phyloP scores from a whole-genome alignment of 2,113 vertebrate genomes.

The Rhineura floridana region DNA sequence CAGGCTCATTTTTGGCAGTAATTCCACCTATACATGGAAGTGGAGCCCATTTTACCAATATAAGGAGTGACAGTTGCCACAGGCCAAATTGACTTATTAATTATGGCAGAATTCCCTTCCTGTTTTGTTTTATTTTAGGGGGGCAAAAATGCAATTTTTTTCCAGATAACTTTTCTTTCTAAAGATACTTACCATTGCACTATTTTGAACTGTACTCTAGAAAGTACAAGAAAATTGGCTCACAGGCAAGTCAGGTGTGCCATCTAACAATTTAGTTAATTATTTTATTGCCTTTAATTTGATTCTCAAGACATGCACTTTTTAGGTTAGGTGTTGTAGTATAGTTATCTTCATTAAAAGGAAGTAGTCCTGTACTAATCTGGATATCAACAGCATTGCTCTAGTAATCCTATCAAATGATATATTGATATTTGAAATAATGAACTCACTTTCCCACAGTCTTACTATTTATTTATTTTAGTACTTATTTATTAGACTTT shows the following conservation, averaged over 20 bases:
- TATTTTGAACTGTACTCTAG: conserved; percentile 1
- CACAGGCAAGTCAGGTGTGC: not conserved
- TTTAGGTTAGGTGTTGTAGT: not conserved
- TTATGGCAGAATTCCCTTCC: not conserved
- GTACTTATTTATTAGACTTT: too few species aligned
- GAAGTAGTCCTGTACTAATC: not conserved
- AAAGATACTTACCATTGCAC: not conserved
- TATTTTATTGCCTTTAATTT: not conserved
- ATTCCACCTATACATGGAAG: too few species aligned
- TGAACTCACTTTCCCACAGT: conserved; percentile 1
- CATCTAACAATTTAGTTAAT: too few species aligned
- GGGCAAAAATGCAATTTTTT: too few species aligned
- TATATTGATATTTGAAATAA: not conserved
- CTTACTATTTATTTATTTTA: too few species aligned
- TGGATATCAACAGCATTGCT: not conserved
- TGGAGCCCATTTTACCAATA: not conserved
- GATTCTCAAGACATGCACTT: not conserved
- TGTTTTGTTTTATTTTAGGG: not conserved
- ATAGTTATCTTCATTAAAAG: not conserved
- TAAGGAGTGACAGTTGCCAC: not conserved
- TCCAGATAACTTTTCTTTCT: not conserved
- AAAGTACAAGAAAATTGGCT: not conserved
- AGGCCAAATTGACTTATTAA: not conserved
- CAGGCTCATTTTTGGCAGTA: not conserved
- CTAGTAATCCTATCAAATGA: not conserved